phyloP scores from a whole-genome alignment of 2,113 vertebrate species.

The Chloropsis hardwickii region DNA sequence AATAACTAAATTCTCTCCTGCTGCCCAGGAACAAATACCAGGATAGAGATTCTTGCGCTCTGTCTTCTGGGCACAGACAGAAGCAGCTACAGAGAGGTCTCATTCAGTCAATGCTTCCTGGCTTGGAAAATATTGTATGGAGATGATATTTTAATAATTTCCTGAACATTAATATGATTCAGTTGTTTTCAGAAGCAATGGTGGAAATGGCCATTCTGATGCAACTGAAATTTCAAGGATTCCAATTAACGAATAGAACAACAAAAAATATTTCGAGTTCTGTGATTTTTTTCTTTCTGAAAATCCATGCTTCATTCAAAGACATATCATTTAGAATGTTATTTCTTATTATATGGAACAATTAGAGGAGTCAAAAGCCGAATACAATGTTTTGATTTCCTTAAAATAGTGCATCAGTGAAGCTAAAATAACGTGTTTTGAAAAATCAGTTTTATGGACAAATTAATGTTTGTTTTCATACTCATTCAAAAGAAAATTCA shows the following conservation, averaged over 20 bases:
- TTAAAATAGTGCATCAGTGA: slow-evolving; percentile 21
- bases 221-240: background rate
- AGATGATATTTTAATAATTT: background rate
- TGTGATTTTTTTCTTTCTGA: background rate
- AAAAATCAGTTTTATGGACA: slow-evolving; percentile 22
- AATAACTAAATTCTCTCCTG: background rate
- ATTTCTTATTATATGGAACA: slow-evolving; percentile 16
- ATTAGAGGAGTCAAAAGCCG: background rate
- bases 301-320: background rate
- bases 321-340: background rate
- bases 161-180: background rate
- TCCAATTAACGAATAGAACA: background rate
- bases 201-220: background rate
- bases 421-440: background rate
- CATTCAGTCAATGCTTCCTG: background rate
- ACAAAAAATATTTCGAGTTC: background rate
- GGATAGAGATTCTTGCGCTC: background rate
- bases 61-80: background rate
- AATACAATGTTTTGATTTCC: slow-evolving; percentile 39
- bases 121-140: background rate
- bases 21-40: background rate
- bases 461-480: slow-evolving; percentile 49
- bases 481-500: slow-evolving; percentile 29
- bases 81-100: background rate
- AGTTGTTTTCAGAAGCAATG: background rate